phyloP scores from a whole-genome alignment of 2,797 vertebrate genomes.

The Aphelocoma californica region DNA sequence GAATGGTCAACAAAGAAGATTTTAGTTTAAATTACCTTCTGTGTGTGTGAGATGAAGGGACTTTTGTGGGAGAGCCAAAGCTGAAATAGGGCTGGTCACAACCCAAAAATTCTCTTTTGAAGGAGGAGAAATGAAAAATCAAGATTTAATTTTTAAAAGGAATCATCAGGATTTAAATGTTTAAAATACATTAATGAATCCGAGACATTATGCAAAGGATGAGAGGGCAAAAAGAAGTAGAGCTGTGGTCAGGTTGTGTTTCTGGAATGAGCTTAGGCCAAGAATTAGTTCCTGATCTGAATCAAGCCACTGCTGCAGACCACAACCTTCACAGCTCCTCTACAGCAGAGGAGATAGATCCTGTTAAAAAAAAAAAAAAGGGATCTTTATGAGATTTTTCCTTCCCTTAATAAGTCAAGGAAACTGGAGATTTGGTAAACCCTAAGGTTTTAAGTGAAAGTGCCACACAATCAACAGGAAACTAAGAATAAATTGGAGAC shows the following conservation, averaged over 20 bases:
- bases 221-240: neutral
- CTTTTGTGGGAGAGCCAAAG: neutral
- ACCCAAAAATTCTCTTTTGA: neutral
- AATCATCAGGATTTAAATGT: neutral
- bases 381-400: neutral
- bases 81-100: neutral
- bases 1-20: neutral
- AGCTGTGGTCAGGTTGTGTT: neutral
- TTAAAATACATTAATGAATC: neutral
- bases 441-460: neutral
- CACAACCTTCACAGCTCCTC: neutral
- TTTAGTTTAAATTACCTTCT: neutral
- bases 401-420: neutral
- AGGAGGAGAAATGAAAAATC: neutral
- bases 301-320: neutral
- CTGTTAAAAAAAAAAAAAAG: neutral
- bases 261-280: neutral
- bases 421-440: neutral
- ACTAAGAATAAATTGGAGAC: neutral
- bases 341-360: neutral
- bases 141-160: neutral
- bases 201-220: neutral
- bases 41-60: neutral
- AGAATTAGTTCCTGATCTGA: neutral
- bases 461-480: neutral